A percentile compares a stretch with the other conserved stretches of the same genome.
These are phyloP conservation scores for Ericerus pela DNA, from an alignment of 1,140 invertebrate genomes.

Conservation along the genomic window DNA sequence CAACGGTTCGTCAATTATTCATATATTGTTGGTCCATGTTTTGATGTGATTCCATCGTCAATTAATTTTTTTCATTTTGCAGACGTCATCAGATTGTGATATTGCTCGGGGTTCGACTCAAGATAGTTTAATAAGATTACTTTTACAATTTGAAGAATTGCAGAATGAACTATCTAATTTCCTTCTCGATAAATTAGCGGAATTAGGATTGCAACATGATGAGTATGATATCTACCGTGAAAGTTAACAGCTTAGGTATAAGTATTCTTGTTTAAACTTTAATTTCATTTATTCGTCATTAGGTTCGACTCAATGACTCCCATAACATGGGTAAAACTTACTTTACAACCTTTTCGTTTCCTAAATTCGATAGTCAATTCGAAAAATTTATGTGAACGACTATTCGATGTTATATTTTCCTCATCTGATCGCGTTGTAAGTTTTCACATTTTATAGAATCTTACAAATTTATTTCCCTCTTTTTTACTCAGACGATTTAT, in stretches of 20 bases:
- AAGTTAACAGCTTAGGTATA: not conserved
- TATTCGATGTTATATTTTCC: slow-evolving; percentile 13
- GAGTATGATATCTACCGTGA: not conserved
- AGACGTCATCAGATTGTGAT: not conserved
- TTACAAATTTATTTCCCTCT: not conserved
- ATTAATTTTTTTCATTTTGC: not conserved
- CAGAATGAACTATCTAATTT: slow-evolving; percentile 18
- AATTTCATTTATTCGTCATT: slow-evolving; percentile 4
- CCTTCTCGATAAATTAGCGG: slow-evolving; percentile 21
- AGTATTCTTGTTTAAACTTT: not conserved
- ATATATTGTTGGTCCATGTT: not conserved
- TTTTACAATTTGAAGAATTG: slow-evolving; percentile 20
- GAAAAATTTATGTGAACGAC: slow-evolving; percentile 13
- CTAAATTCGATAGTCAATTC: slow-evolving; percentile 15
- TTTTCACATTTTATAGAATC: not conserved
- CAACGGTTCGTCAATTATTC: not conserved
- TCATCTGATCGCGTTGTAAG: not conserved
- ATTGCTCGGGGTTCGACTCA: not conserved
- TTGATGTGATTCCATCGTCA: not conserved
- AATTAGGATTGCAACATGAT: slow-evolving; percentile 17
- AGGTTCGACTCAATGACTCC: slow-evolving; percentile 6
- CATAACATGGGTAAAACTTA: slow-evolving; percentile 20
- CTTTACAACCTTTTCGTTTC: slow-evolving; percentile 19
- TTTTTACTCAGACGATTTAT: not conserved
- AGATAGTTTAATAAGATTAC: slow-evolving; percentile 19